These are phyloP conservation scores for Drosophila peninsularis DNA, from an alignment of 2,888 invertebrate species.

Conservation along the genomic window DNA sequence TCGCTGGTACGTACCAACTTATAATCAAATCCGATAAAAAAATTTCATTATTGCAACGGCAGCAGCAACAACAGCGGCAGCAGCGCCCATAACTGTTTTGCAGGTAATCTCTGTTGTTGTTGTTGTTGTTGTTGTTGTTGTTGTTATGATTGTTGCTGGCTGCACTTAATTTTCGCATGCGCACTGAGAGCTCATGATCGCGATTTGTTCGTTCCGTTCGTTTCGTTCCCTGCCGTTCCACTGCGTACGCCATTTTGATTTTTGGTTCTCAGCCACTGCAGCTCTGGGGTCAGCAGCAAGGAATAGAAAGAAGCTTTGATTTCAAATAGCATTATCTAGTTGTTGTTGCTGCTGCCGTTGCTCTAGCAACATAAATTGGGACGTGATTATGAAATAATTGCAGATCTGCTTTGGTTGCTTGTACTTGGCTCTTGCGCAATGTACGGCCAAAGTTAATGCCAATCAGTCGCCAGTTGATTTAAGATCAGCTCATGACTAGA, in stretches of 20 bases:
- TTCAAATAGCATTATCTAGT: conserved; percentile 60
- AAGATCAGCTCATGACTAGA: conserved; percentile 46
- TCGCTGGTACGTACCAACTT: conserved; percentile 65
- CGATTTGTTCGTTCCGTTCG: conserved; percentile 70
- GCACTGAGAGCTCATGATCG: conserved; percentile 77
- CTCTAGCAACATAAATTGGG: conserved; percentile 76
- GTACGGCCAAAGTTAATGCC: conserved; percentile 35
- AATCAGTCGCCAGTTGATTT: conserved; percentile 56
- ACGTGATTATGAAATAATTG: conserved; percentile 82
- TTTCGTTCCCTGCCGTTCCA: conserved; percentile 33
- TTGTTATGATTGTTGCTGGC: conserved; percentile 73
- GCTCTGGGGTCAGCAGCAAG: conserved; percentile 69
- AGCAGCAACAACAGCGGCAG: conserved; percentile 38
- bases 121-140: conserved; percentile 26
- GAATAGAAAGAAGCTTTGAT: conserved; percentile 79
- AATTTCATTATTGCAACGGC: conserved; percentile 73
- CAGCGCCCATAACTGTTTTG: conserved; percentile 72
- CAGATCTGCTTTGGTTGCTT: conserved; percentile 61
- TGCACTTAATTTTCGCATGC: conserved; percentile 81
- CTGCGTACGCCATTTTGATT: conserved; percentile 67
- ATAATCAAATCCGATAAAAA: conserved; percentile 79
- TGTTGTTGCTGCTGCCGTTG: conserved; percentile 31
- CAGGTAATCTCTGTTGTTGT: conserved; percentile 69
- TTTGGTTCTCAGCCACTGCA: conserved; percentile 66
- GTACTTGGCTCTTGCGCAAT: conserved; percentile 68